These are phyloP conservation scores for Leistus spinibarbis DNA, from an alignment of 2,888 invertebrate genomes.

Conservation along the genomic window DNA sequence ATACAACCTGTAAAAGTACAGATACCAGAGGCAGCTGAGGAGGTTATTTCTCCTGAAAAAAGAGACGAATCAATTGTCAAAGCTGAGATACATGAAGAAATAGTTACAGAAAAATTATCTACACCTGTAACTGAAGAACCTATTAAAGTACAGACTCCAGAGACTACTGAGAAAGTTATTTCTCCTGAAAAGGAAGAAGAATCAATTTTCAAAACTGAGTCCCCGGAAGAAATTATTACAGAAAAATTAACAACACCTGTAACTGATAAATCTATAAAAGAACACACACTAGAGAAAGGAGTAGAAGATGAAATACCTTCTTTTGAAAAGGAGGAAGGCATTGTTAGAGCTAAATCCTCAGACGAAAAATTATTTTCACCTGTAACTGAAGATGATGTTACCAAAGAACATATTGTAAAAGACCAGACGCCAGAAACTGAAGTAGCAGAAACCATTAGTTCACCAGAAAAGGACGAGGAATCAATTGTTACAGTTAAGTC, in stretches of 20 bases:
- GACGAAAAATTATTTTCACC: neutral
- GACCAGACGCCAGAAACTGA: constrained; percentile 11
- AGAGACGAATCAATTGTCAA: neutral
- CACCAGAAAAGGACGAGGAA: neutral
- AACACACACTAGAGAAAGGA: constrained; percentile 4
- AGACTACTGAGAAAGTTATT: neutral
- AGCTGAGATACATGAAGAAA: constrained; percentile 1
- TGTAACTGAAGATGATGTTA: neutral
- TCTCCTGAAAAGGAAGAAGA: constrained; percentile 3
- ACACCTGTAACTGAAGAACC: constrained; percentile 16
- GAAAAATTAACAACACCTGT: constrained; percentile 1
- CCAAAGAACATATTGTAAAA: neutral
- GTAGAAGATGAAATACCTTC: neutral
- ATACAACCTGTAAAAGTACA: neutral
- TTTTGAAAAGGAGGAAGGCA: neutral
- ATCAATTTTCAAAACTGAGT: constrained; percentile 18
- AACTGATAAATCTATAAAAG: neutral
- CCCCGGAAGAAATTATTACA: no score
- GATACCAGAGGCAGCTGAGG: constrained; percentile 1
- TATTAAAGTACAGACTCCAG: constrained; percentile 20
- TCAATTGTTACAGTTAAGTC: constrained; percentile 7
- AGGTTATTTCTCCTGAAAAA: neutral
- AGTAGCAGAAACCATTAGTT: neutral
- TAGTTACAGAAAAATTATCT: neutral
- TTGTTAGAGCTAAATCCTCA: neutral